phyloP scores from a whole-genome alignment of 37 sponge, comb jelly and placozoan genomes.

The Mnemiopsis leidyi region DNA sequence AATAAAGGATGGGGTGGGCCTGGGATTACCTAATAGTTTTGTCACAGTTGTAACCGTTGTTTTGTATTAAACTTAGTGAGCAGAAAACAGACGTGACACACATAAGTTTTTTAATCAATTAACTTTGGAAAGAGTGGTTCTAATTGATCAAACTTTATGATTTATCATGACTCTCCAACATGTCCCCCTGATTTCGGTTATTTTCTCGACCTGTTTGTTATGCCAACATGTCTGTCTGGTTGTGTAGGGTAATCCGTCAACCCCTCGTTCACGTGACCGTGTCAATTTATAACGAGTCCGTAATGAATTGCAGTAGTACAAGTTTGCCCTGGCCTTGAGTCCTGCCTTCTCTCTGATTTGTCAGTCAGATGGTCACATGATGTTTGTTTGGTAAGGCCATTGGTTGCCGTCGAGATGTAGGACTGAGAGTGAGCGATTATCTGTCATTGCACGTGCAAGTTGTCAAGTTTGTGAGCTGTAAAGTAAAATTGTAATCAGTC shows the following conservation, averaged over 20 bases:
- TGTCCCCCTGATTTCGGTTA: too few relatives aligned
- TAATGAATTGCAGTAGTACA: neutral
- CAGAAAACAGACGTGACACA: too few relatives aligned
- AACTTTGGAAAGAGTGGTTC: too few relatives aligned
- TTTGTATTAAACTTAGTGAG: too few relatives aligned
- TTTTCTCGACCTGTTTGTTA: too few relatives aligned
- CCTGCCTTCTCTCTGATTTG: neutral
- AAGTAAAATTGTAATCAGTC: neutral
- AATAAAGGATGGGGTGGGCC: too few relatives aligned
- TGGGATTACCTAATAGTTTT: too few relatives aligned
- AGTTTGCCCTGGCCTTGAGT: neutral
- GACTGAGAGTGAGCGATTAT: neutral
- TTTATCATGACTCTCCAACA: too few relatives aligned
- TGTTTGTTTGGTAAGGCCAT: neutral
- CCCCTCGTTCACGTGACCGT: neutral
- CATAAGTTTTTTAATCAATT: too few relatives aligned
- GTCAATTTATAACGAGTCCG: neutral
- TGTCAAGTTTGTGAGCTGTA: neutral
- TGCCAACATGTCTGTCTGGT: too few relatives aligned
- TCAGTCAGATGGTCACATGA: neutral
- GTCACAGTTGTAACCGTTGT: too few relatives aligned
- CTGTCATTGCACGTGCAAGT: slow-evolving; percentile 11
- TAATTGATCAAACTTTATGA: too few relatives aligned
- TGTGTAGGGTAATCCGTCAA: neutral
- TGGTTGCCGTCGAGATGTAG: neutral